Evolutionary conservation across 2,888 invertebrate species (phyloP), one percentile per base, ranked within the genome.

Genomic region (Rotaria macrura): DNA sequence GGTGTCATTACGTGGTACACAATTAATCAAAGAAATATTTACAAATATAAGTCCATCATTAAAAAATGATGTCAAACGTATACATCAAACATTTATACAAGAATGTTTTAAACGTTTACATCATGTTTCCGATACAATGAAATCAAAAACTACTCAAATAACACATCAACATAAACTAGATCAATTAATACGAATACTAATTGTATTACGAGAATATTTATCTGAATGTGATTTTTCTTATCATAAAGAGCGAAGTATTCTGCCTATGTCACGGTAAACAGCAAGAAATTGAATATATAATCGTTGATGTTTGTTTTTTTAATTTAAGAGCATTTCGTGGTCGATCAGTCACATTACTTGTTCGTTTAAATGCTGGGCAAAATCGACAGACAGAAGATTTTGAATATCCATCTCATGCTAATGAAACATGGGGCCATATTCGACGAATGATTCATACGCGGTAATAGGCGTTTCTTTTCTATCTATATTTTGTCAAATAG

Each of bases 141-240:
- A 86, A 93, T 93, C 87, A 91, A 92, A 87, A 92, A 92, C 86
- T 91, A 91, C 84, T 91, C 90, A 54, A 91, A 90, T 87, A 91
- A 93, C 87, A 92, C 94, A 92, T 88, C 92, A 84, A 34, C 85
- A 93, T 86, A 95, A 95, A 90, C 94, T 94, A 12, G 93, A 94
- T 87, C 94, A 95, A 91, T 95, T 97, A 94, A 89, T 91, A 47
- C 93, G 97, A 88, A 95, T 97, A 85, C 93, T 97, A 91, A 95
- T 95, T 91, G 96, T 97, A 89, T 93, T 97, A 89, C 95, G 95
- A 90, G 97, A 97, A 92, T 97, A 97, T 91, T 94, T 97, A 87
- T 94, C 94, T 89, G 96, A 97, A 92, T 97, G 96, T 92, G 97
- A 97, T 92, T 91, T 91, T 86, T 91, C 91, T 55, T 91, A 91